Percentiles rank a stretch among this genome's conserved stretches.
phyloP scores from a whole-genome alignment of 1,140 invertebrate genomes.

The Neocloeon triangulifer region DNA sequence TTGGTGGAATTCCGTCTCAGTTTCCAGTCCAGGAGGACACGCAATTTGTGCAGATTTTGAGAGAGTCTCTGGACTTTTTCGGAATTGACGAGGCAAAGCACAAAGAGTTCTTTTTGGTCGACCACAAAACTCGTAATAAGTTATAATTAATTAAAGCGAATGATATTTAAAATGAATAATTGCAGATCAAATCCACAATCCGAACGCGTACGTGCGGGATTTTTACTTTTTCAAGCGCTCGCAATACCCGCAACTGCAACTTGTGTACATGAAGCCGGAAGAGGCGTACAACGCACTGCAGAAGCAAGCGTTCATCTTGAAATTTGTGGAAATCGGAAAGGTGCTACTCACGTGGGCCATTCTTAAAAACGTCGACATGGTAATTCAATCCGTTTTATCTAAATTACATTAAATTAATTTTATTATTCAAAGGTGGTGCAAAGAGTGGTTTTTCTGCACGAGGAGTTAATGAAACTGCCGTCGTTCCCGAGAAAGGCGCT shows the following conservation, averaged over 20 bases:
- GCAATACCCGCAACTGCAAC: constrained; percentile 87
- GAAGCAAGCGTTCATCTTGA: constrained; percentile 74
- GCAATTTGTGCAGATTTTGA: constrained; percentile 85
- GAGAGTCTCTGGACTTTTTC: constrained; percentile 94
- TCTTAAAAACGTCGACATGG: constrained; percentile 75
- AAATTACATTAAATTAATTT: constrained; percentile 2
- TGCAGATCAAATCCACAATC: constrained; percentile 83
- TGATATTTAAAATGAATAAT: constrained; percentile 7
- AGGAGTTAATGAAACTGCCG: constrained; percentile 95
- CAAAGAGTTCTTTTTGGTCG: constrained; percentile 81
- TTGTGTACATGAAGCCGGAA: constrained; percentile 84
- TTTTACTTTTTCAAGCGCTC: constrained; percentile 98
- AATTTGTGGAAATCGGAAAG: constrained; percentile 96
- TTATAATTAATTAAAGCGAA: not conserved
- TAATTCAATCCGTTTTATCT: no score
- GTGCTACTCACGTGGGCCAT: constrained; percentile 73
- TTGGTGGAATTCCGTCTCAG: constrained; percentile 89
- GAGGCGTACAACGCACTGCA: constrained; percentile 82
- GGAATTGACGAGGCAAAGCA: constrained; percentile 79
- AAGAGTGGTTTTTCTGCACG: constrained; percentile 93
- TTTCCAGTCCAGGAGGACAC: constrained; percentile 98
- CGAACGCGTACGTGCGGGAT: constrained; percentile 83
- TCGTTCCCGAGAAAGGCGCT: constrained; percentile 95
- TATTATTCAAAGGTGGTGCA: constrained; percentile 49
- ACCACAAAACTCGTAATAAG: constrained; percentile 84